Conservation (phyloP, 2,888 invertebrate genomes). For the Leucophenga maculata region DNA sequence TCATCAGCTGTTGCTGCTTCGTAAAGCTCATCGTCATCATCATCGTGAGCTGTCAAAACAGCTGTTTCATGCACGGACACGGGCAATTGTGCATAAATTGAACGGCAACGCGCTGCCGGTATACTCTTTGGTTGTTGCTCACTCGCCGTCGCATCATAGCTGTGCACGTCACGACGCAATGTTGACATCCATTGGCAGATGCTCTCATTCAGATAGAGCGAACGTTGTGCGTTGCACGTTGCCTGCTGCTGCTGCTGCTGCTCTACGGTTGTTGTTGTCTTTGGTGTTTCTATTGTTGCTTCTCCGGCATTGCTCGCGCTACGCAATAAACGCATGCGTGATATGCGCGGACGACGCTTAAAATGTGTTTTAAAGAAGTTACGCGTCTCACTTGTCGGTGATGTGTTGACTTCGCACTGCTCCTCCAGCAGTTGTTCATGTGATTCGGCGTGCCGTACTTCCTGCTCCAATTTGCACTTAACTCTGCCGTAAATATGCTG, state of each 20-base stretch:
- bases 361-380: neutral
- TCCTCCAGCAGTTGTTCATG: slow-evolving; percentile 16
- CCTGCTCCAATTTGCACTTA: slow-evolving; percentile 28
- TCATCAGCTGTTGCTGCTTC: neutral
- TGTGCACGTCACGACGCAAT: slow-evolving; percentile 65
- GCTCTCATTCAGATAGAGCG: slow-evolving; percentile 60
- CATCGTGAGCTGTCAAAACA: too few species aligned
- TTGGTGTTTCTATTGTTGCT: slow-evolving; percentile 15
- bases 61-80: neutral
- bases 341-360: slow-evolving; percentile 46
- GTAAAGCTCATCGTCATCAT: neutral
- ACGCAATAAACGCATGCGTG: slow-evolving; percentile 47
- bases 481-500: slow-evolving; percentile 69
- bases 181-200: slow-evolving; percentile 69
- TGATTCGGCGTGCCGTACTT: neutral
- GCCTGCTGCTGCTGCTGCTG: too few species aligned
- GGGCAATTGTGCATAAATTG: slow-evolving; percentile 33
- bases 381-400: too few species aligned
- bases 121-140: slow-evolving; percentile 68
- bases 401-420: too few species aligned
- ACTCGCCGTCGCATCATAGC: slow-evolving; percentile 52
- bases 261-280: neutral
- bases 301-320: neutral
- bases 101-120: slow-evolving; percentile 51
- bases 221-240: too few species aligned